A percentile compares a stretch with the other conserved stretches of the same genome.
These are phyloP conservation scores for Zeugodacus cucurbitae DNA, from an alignment of 1,140 invertebrate species.

Conservation along the genomic window DNA sequence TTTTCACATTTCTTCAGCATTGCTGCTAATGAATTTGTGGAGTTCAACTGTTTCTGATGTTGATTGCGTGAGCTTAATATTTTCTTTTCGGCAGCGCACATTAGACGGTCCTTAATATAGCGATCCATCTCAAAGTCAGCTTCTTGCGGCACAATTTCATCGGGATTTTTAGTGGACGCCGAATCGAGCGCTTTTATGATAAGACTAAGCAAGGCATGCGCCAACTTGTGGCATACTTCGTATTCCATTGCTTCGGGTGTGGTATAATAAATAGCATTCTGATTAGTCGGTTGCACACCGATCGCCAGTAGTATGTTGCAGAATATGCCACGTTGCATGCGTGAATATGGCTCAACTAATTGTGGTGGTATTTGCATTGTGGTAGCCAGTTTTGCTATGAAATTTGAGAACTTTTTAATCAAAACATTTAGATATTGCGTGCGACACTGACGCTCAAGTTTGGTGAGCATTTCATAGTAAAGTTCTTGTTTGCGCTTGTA, in stretches of 20 bases:
- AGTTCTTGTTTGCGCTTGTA: constrained; percentile 61
- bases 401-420: constrained; percentile 61
- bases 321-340: constrained; percentile 63
- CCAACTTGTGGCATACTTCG: constrained; percentile 59
- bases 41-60: neutral
- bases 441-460: constrained; percentile 59
- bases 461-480: constrained; percentile 59
- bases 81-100: constrained; percentile 62
- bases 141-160: constrained; percentile 49
- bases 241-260: constrained; percentile 61
- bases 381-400: constrained; percentile 60
- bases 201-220: constrained; percentile 57
- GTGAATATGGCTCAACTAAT: constrained; percentile 59
- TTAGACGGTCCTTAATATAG: constrained; percentile 62
- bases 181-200: constrained; percentile 61
- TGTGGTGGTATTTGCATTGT: constrained; percentile 60
- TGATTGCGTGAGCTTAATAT: constrained; percentile 43
- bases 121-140: constrained; percentile 61
- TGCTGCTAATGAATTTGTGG: neutral
- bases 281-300: constrained; percentile 58
- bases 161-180: constrained; percentile 53
- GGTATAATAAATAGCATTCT: constrained; percentile 61
- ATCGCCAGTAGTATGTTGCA: constrained; percentile 60
- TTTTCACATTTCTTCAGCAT: constrained; percentile 17
- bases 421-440: constrained; percentile 60